Percentiles rank a stretch among this genome's conserved stretches.
phyloP scores from a whole-genome alignment of 2,888 invertebrate genomes.

The Nasonovia ribisnigri region DNA sequence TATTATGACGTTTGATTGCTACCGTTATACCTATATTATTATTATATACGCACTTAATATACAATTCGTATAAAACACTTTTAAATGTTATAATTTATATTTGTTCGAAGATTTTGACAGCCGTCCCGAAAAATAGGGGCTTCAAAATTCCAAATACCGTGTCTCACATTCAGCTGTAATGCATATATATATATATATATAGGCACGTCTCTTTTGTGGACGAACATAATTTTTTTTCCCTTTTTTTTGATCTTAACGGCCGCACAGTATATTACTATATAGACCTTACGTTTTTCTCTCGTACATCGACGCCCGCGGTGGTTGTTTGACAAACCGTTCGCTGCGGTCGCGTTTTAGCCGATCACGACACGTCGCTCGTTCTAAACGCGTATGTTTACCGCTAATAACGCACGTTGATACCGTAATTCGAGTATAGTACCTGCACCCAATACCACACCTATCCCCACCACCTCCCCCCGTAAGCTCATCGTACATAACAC shows the following conservation, averaged over 20 bases:
- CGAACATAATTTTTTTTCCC: too few relatives aligned
- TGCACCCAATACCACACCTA: not conserved
- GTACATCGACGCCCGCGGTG: not conserved
- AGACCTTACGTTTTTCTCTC: not conserved
- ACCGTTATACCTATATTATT: too few relatives aligned
- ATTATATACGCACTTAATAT: too few relatives aligned
- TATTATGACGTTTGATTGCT: too few relatives aligned
- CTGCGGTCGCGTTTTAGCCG: not conserved
- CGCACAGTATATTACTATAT: not conserved
- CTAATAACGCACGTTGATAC: not conserved
- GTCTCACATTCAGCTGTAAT: not conserved
- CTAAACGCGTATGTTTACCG: not conserved
- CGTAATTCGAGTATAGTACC: not conserved
- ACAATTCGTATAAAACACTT: not conserved
- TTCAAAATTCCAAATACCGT: not conserved
- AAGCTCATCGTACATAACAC: not conserved
- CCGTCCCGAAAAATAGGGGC: rapidly evolving
- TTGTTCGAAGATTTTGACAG: not conserved
- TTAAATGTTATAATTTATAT: not conserved
- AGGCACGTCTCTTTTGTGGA: not conserved
- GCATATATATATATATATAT: not conserved
- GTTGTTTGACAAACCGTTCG: not conserved
- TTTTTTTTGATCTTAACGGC: too few relatives aligned
- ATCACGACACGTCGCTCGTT: not conserved
- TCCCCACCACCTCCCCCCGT: not conserved